These are phyloP conservation scores for Ibidorhyncha struthersii DNA, from an alignment of 2,113 vertebrate genomes.

Conservation along the genomic window DNA sequence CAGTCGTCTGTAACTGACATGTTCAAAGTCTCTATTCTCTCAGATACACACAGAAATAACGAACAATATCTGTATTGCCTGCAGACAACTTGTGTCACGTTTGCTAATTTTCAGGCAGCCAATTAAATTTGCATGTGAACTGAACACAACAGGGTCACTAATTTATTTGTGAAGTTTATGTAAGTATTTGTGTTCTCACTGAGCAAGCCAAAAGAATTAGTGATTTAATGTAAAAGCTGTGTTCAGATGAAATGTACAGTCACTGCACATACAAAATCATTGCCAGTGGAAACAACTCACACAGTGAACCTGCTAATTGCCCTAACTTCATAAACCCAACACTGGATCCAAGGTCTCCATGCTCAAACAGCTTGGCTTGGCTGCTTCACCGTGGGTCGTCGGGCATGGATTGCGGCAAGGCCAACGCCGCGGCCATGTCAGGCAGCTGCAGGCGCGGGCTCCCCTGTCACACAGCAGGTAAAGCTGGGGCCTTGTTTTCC, in stretches of 20 bases:
- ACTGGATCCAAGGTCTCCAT: neutral
- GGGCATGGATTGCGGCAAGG: rapidly evolving
- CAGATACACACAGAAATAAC: neutral
- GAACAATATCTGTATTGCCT: neutral
- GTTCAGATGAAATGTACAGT: neutral
- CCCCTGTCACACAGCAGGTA: neutral
- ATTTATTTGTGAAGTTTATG: neutral
- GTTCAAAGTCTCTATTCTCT: neutral
- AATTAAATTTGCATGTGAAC: neutral
- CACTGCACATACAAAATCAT: constrained; percentile 4
- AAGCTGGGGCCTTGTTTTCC: neutral
- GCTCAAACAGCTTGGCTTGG: neutral
- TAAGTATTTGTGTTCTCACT: constrained; percentile 8
- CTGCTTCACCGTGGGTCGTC: neutral
- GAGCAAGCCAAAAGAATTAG: constrained; percentile 26
- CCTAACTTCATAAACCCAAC: neutral
- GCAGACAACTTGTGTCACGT: neutral
- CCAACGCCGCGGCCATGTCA: neutral
- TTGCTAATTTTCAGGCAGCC: neutral
- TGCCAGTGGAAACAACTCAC: constrained; percentile 55
- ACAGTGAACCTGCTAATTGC: constrained; percentile 16
- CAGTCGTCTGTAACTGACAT: neutral
- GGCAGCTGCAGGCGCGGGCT: neutral
- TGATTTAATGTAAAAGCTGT: constrained; percentile 1
- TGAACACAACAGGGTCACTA: neutral